Evolutionary conservation across 1,140 invertebrate species (phyloP).

Genomic region (Ylistrum balloti): DNA sequence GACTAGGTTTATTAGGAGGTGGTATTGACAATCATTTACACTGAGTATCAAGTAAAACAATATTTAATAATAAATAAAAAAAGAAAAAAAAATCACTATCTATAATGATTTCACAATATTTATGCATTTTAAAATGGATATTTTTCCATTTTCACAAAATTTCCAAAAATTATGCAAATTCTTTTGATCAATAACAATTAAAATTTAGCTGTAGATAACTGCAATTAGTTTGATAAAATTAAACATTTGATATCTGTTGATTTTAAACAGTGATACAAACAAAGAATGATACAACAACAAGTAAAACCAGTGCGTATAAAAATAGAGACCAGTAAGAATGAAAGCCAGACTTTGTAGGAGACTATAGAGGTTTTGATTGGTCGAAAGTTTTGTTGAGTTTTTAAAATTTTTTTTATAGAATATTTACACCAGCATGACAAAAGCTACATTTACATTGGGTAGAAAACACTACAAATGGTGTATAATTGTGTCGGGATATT

Average conservation of each 20-base stretch:
- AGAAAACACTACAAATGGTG: background rate
- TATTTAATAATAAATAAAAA: background rate
- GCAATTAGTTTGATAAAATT: background rate
- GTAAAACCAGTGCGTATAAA: background rate
- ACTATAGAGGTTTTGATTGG: background rate
- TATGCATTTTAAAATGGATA: background rate
- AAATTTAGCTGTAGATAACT: background rate
- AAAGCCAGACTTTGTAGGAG: background rate
- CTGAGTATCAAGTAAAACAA: background rate
- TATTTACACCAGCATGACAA: background rate
- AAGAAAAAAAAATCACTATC: background rate
- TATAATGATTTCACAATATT: background rate
- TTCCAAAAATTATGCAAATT: conserved; percentile 8
- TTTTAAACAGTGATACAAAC: background rate
- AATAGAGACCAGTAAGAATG: background rate
- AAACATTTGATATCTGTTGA: no score
- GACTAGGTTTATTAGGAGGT: conserved; percentile 11
- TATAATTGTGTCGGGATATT: background rate
- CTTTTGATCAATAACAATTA: background rate
- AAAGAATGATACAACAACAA: background rate
- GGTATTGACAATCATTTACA: conserved; percentile 7
- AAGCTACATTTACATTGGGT: background rate
- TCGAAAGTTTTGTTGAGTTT: background rate
- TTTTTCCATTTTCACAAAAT: background rate
- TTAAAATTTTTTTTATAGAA: background rate